These are phyloP conservation scores for Parnassius glacialis DNA, from an alignment of 2,888 invertebrate species.

Conservation along the genomic window DNA sequence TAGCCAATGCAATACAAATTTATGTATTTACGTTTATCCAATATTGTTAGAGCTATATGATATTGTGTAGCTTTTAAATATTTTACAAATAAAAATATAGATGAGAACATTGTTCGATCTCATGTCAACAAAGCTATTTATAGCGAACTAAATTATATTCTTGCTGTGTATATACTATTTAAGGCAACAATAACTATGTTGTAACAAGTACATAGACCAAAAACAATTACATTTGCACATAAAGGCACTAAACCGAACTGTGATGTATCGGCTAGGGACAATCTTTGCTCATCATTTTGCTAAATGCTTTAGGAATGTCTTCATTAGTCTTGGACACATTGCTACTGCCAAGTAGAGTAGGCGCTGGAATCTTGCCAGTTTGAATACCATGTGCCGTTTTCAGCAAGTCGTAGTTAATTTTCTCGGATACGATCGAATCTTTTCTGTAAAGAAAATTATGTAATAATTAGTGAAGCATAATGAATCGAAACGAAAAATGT, in stretches of 20 bases:
- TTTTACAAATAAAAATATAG: not conserved
- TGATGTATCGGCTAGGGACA: conserved; percentile 54
- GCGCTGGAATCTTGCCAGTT: conserved; percentile 85
- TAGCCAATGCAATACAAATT: too few species aligned
- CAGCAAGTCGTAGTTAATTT: conserved; percentile 94
- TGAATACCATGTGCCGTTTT: conserved; percentile 88
- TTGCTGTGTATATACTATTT: conserved; percentile 15
- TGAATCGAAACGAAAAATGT: too few species aligned
- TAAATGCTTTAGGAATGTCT: conserved; percentile 89
- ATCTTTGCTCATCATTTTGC: conserved; percentile 76
- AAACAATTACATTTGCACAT: conserved; percentile 3
- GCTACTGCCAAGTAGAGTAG: conserved; percentile 87
- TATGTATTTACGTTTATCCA: too few species aligned
- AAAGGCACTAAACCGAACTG: conserved; percentile 32
- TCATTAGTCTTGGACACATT: conserved; percentile 89
- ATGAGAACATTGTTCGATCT: conserved; percentile 7
- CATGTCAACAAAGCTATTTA: not conserved
- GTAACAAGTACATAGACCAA: conserved; percentile 13
- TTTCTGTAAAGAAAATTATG: conserved; percentile 73
- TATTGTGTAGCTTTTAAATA: too few species aligned
- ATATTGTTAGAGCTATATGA: too few species aligned
- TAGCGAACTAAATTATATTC: conserved; percentile 8
- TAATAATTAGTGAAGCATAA: too few species aligned
- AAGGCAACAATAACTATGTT: conserved; percentile 18
- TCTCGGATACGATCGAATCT: conserved; percentile 94